phyloP scores from a whole-genome alignment of 2,888 invertebrate genomes.

The Scrobipalpa atriplicella region DNA sequence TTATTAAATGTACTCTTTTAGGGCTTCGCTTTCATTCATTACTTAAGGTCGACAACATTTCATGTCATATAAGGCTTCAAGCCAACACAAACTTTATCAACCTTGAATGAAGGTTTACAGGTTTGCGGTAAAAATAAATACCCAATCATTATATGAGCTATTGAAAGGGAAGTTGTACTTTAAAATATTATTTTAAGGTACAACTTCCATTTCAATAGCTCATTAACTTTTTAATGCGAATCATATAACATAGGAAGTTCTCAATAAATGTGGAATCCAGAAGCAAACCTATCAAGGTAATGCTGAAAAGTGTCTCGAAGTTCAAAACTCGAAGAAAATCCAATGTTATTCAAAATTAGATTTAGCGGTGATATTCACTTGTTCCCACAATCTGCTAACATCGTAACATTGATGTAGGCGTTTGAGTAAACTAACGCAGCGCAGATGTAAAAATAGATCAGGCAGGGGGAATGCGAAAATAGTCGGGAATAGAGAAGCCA shows the following conservation, averaged over 20 bases:
- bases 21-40: conserved; percentile 52
- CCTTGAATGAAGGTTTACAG: conserved; percentile 41
- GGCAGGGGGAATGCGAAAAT: conserved; percentile 38
- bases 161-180: background rate
- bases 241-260: no score
- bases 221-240: no score
- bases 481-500: conserved; percentile 41
- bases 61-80: conserved; percentile 47
- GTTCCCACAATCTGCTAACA: background rate
- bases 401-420: conserved; percentile 13
- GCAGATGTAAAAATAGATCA: conserved; percentile 38
- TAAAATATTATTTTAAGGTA: background rate
- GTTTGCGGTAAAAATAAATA: conserved; percentile 15
- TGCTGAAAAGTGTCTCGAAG: no score
- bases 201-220: background rate
- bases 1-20: conserved; percentile 48
- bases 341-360: background rate
- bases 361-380: background rate
- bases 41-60: conserved; percentile 46
- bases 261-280: no score
- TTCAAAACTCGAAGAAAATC: no score
- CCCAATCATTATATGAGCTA: background rate
- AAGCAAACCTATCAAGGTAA: no score
- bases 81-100: conserved; percentile 30
- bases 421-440: background rate